Conservation (phyloP, 1,140 invertebrate species). For the Aphaenogaster floridana region DNA sequence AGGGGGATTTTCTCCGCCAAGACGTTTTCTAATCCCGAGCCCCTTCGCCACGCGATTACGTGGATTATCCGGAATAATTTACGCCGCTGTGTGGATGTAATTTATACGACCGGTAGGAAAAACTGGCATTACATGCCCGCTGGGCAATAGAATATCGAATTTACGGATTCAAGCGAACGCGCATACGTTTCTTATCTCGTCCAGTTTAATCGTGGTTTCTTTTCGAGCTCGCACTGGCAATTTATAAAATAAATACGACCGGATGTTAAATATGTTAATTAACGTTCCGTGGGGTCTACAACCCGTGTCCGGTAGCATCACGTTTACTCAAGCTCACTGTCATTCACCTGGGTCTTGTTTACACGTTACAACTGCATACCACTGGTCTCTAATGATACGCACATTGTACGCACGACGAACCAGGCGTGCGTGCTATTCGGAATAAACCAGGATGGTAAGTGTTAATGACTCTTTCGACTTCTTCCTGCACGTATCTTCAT, state of each 20-base stretch:
- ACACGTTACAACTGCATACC: slow-evolving; percentile 11
- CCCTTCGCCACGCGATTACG: neutral
- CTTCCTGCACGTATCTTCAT: neutral
- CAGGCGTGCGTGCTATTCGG: neutral
- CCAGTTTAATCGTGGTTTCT: slow-evolving; percentile 15
- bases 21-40: neutral
- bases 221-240: neutral
- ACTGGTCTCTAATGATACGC: neutral
- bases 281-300: neutral
- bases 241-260: slow-evolving; percentile 3
- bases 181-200: slow-evolving; percentile 12
- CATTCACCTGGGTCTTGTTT: slow-evolving; percentile 30
- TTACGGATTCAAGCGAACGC: neutral
- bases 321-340: slow-evolving; percentile 9
- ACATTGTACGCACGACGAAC: neutral
- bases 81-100: neutral
- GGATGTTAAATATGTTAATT: slow-evolving; percentile 20
- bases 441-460: slow-evolving; percentile 22
- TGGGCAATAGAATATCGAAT: slow-evolving; percentile 11
- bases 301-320: neutral
- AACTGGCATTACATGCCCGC: neutral
- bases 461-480: slow-evolving; percentile 22
- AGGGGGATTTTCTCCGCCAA: neutral
- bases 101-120: neutral
- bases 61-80: slow-evolving; percentile 32